phyloP scores from a whole-genome alignment of 2,888 invertebrate genomes.

The Folsomia candida region DNA sequence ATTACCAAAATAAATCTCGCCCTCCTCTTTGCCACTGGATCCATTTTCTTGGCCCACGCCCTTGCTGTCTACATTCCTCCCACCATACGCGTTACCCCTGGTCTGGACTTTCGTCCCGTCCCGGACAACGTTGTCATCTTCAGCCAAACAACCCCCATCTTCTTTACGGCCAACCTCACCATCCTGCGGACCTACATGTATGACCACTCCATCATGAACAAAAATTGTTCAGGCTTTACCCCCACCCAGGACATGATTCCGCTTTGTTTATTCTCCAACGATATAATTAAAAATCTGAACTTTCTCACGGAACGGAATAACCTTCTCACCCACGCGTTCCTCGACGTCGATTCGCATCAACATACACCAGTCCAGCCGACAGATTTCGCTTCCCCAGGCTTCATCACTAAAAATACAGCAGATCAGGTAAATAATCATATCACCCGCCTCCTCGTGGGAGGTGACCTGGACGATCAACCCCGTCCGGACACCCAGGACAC shows the following conservation, averaged over 20 bases:
- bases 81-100: not conserved
- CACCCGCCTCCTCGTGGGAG: not conserved
- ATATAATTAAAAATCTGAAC: not conserved
- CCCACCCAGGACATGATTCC: not conserved
- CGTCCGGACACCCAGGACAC: no score
- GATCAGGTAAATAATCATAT: not conserved
- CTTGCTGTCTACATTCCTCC: not conserved
- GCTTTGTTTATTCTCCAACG: not conserved
- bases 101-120: not conserved
- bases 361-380: not conserved
- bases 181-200: not conserved
- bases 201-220: not conserved
- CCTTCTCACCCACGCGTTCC: not conserved
- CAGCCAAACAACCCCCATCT: not conserved
- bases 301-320: not conserved
- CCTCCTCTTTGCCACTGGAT: no score
- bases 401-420: not conserved
- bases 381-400: not conserved
- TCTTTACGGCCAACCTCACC: not conserved
- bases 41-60: no score
- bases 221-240: not conserved
- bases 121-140: not conserved
- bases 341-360: no score
- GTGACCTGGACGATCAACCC: not conserved
- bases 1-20: no score